These are phyloP conservation scores for Rhynchophorus ferrugineus DNA, from an alignment of 1,140 invertebrate species.

Conservation along the genomic window DNA sequence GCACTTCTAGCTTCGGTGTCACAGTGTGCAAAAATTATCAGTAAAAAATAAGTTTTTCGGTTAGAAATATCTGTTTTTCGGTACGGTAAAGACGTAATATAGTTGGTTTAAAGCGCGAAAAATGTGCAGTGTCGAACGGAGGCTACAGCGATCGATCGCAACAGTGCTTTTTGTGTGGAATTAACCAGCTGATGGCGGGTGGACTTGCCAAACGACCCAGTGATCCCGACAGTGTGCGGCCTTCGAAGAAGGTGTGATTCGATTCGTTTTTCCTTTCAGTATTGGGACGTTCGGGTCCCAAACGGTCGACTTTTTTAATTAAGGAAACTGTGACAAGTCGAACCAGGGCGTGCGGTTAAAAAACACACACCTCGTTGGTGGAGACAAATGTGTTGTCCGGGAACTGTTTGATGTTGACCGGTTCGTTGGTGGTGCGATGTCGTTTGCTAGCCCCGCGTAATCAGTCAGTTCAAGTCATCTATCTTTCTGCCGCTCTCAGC, in stretches of 20 bases:
- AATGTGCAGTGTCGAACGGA: constrained; percentile 25
- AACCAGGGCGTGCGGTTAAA: constrained; percentile 35
- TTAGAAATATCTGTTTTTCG: constrained; percentile 9
- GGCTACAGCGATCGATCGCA: constrained; percentile 23
- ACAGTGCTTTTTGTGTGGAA: constrained; percentile 34
- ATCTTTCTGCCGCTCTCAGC: constrained; percentile 17
- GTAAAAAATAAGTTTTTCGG: constrained; percentile 22
- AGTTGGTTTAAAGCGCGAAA: constrained; percentile 22
- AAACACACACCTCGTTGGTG: constrained; percentile 36
- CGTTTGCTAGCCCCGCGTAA: constrained; percentile 30
- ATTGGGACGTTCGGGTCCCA: not conserved
- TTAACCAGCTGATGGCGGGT: constrained; percentile 43
- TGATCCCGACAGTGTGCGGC: constrained; percentile 22
- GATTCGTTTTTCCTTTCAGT: constrained; percentile 2
- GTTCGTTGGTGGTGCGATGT: constrained; percentile 32
- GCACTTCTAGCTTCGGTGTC: constrained; percentile 40
- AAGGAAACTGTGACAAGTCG: not conserved
- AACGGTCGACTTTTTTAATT: constrained; percentile 5
- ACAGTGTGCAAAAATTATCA: constrained; percentile 32
- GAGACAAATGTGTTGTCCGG: not conserved
- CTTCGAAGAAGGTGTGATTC: constrained; percentile 18
- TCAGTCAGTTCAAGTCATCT: constrained; percentile 23
- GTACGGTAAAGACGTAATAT: constrained; percentile 5
- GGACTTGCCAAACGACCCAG: constrained; percentile 29
- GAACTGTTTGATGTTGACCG: constrained; percentile 32